These are phyloP conservation scores for Thunnus thynnus DNA, from an alignment of 2,113 vertebrate species.

Conservation along the genomic window DNA sequence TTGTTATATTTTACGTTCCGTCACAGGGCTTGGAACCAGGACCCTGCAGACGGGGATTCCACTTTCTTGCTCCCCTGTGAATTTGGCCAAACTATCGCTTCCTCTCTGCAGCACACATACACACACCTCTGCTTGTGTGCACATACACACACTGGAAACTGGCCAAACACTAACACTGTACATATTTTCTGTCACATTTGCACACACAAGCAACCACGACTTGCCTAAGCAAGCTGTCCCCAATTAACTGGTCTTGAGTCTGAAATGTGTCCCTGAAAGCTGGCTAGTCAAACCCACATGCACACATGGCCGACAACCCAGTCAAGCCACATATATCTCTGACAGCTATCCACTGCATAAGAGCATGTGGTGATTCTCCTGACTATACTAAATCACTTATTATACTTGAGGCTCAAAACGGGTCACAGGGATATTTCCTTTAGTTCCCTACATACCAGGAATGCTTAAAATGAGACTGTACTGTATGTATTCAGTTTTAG, in stretches of 20 bases:
- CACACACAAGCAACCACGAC: neutral
- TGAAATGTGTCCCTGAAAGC: too few relatives aligned
- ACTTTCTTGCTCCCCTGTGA: conserved; percentile 54
- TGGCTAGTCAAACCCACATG: neutral
- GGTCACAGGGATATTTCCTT: neutral
- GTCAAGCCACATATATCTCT: conserved; percentile 47
- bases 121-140: conserved; percentile 7
- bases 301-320: conserved; percentile 15
- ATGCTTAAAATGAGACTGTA: neutral
- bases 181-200: conserved; percentile 6
- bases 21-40: conserved; percentile 56
- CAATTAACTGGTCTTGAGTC: too few relatives aligned
- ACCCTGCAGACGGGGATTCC: conserved; percentile 68
- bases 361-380: conserved; percentile 29
- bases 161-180: neutral
- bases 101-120: conserved; percentile 11
- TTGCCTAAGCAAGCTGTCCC: too few relatives aligned
- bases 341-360: conserved; percentile 25
- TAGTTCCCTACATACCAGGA: neutral
- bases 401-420: neutral
- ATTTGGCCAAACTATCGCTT: conserved; percentile 46
- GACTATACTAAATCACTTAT: conserved; percentile 25
- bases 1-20: conserved; percentile 68
- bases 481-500: too few relatives aligned
- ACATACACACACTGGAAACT: neutral